Evolutionary conservation across 2,113 vertebrate species (phyloP).

Genomic region (Chelonoidis abingdonii): DNA sequence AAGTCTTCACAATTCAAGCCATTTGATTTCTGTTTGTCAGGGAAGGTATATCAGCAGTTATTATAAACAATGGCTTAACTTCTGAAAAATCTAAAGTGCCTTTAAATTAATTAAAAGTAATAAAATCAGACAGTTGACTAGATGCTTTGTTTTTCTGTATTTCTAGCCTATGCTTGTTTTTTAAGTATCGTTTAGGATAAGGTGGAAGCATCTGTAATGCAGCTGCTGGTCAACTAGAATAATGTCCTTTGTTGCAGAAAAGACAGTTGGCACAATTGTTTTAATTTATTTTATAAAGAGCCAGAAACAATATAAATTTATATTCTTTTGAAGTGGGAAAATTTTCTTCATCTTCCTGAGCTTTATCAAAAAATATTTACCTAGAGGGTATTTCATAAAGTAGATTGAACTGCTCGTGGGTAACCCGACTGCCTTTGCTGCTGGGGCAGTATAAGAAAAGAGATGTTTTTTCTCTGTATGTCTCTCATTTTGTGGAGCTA

Average conservation of each 20-base stretch:
- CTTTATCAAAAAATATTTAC: constrained; percentile 2
- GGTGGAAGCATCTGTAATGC: constrained; percentile 63
- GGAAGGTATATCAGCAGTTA: constrained; percentile 28
- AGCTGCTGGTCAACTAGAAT: constrained; percentile 44
- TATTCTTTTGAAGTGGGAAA: constrained; percentile 64
- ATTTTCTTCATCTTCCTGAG: constrained; percentile 21
- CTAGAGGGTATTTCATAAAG: constrained; percentile 33
- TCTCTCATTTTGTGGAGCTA: constrained; percentile 1
- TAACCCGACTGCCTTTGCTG: not conserved
- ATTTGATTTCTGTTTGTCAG: not conserved
- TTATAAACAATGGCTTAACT: constrained; percentile 23
- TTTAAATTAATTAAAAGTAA: constrained; percentile 18
- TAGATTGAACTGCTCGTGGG: not conserved
- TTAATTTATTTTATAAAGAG: constrained; percentile 55
- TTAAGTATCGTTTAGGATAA: constrained; percentile 43
- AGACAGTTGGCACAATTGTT: constrained; percentile 57
- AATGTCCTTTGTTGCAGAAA: constrained; percentile 66
- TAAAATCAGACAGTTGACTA: not conserved
- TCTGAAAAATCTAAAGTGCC: not conserved
- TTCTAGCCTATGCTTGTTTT: not conserved
- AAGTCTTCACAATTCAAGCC: constrained; percentile 17
- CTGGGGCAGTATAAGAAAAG: not conserved
- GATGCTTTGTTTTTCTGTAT: constrained; percentile 29
- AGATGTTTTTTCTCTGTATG: not conserved
- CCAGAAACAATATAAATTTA: constrained; percentile 56